Evolutionary conservation across 2,113 vertebrate genomes (phyloP), one percentile per base, ranked within the genome.

Genomic region (Hippocampus abdominalis): DNA sequence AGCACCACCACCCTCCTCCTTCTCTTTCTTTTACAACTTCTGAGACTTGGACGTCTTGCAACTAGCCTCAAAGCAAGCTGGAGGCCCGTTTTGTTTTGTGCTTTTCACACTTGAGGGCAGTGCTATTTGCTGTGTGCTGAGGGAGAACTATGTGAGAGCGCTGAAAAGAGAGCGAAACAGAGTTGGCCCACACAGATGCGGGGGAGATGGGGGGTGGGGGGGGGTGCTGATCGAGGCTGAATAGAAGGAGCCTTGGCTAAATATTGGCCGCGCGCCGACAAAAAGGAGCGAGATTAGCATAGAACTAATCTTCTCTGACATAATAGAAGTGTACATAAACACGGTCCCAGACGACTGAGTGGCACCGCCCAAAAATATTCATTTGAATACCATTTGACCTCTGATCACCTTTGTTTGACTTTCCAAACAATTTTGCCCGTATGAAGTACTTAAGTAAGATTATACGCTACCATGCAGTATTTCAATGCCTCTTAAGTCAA

Each of bases 241-340:
- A 54, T 89, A 48, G 4, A 84, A 86, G 76, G 67, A 81, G 77
- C 74, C 73, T 78, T 82, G 80, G 81, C 82, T 86, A 74, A 88
- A 87, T 80, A 77, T 74, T 84, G 86, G 78, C 84, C 72, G 4
- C 23, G 80, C 77, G 81, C 80, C 83, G 76, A 71, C 80, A 79
- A 79, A 82, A 84, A 75, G 78, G 83, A 81, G 81, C 72, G 59
- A 88, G 49, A 21, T 53, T 53, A 53, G 49, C 21, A 80, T 69
- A 77, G 81, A 77, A 88, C 88, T 88, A 92, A 91, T 90, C 85
- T 86, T 80, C 85, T 76, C 86, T 86, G 83, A 86, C 83, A 89
- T 87, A 90, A 91, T 89, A 88, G 89, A 89, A 91, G 85, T 91
- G 89, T 90, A 92, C 84, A 88, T 83, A 91, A 91, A 90, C 86